These are phyloP conservation scores for Dendrocincla tyrannina DNA, from an alignment of 2,797 vertebrate species.

Conservation along the genomic window DNA sequence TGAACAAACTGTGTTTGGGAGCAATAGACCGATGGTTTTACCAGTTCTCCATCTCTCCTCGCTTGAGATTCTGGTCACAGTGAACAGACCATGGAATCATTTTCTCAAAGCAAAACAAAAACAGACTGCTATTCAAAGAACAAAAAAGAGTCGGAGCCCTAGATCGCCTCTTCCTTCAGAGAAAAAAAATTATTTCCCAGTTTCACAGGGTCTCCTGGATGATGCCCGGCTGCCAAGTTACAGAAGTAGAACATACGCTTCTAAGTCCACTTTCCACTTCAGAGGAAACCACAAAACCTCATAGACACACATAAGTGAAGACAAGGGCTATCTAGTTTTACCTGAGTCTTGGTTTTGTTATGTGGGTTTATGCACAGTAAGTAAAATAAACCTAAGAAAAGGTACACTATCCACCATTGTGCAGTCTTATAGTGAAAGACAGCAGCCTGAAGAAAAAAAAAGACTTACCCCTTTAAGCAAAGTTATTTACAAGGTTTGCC, in stretches of 20 bases:
- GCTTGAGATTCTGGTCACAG: neutral
- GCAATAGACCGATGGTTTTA: neutral
- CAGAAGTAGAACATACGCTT: neutral
- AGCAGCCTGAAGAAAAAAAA: neutral
- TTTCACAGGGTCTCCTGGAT: neutral
- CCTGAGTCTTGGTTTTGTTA: neutral
- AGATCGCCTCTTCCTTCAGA: neutral
- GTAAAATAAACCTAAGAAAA: neutral
- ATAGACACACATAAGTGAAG: neutral
- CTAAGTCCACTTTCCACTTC: neutral
- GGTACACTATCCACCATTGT: neutral
- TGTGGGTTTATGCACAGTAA: neutral
- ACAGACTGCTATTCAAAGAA: neutral
- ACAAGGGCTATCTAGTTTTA: neutral
- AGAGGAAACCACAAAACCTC: slow-evolving; percentile 2
- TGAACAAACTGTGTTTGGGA: neutral
- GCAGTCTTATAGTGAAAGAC: neutral
- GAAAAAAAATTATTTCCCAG: neutral
- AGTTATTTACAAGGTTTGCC: neutral
- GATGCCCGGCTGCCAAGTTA: neutral
- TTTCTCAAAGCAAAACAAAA: slow-evolving; percentile 1
- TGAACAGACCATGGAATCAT: neutral
- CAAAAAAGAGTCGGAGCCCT: neutral
- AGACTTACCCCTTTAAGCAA: neutral
- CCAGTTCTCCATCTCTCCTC: neutral